Evolutionary conservation across 1,140 invertebrate genomes (phyloP), one percentile per base, ranked within the genome.

Genomic region (Diachasmimorpha longicaudata): DNA sequence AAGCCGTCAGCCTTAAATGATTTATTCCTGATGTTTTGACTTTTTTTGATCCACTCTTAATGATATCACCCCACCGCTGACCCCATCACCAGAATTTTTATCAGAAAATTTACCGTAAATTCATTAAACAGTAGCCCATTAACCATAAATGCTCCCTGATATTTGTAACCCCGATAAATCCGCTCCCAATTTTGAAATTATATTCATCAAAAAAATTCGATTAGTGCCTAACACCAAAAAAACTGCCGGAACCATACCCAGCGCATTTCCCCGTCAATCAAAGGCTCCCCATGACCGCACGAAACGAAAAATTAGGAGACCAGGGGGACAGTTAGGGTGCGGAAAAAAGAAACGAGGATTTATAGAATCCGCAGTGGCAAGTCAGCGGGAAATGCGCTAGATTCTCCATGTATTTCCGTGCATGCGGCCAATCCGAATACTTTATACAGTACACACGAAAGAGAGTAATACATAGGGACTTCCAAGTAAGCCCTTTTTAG

Each of bases 331-430:
- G 10, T 19, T 5, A 52, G 36, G 68, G 14, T 37, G 19, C 37
- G 39, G n/a, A 36, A 74, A 71, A 71, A 66, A 70, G 52, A 76
- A 70, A 21, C 19, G 31, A 58, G 10, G 23, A 63, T 66, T 63
- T 58, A 72, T 44, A 36, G 66, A 36, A 37, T 16, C 66, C n/a
- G 66, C 66, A 68, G 66, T 39, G 31, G 23, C 14, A 70, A 52
- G 48, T 19, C 48, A 52, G 48, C 10, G 21, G 21, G 16, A 55
- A 75, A 70, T 70, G 68, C 67, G 31, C 31, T 52, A 68, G 36
- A 71, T 71, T 76, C 16, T 71, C 14, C 48, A n/a, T 37, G 48
- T 71, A 71, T 76, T 76, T 71, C 68, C 52, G 74, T 76, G 69
- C 68, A 76, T 69, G 37, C 58, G 44, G 55, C 74, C 69, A 76